Base-by-base conservation (phyloP, 2,113 vertebrate genomes). In the Lanius collurio region DNA sequence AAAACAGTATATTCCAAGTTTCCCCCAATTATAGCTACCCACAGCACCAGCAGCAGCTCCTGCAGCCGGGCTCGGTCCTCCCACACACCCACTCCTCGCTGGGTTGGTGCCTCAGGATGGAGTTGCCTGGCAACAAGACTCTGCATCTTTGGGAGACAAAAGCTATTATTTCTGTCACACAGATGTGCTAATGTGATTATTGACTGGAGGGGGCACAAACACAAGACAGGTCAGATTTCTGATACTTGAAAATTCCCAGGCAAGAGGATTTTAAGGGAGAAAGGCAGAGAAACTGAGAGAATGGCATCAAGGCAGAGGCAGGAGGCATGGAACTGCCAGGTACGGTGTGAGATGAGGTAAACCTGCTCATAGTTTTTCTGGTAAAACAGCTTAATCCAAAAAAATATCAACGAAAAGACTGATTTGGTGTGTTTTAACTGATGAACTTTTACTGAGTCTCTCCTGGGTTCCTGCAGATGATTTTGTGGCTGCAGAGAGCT, bases 121-220 rank as follows among this genome's bases (percentile, higher is more conserved):
- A 52, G 98, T 98, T 98, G 98, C 98, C 89, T 98, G 98, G 98
- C 98, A 98, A 98, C 98, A 84, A 77, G 94, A 93, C 95, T 97
- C 94, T 74, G 97, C 94, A 96, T 96, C 97, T 97, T 95, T 96
- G 95, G 93, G 92, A 98, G 97, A 98, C 97, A 98, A 98, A 98
- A 96, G 96, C 97, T 88, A 97, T 97, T 94, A 94, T 97, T 98
- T 97, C 97, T 96, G 95, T 97, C 96, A 96, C 97, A 97, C 95
- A 97, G 97, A 97, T 97, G 97, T 90, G 93, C 93, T 97, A 96
- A 98, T 88, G 90, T 87, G 73, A 87, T 97, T 97, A 97, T 96
- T 97, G 97, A 92, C 89, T 63, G 85, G 93, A 75, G 95, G 78
- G 86, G 73, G 42, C 35, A 6, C 47, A n/a, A 68, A 62, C 70